Percentiles rank a stretch among this genome's conserved stretches.
These are phyloP conservation scores for Drosophila saltans DNA, from an alignment of 1,140 invertebrate genomes.

Conservation along the genomic window DNA sequence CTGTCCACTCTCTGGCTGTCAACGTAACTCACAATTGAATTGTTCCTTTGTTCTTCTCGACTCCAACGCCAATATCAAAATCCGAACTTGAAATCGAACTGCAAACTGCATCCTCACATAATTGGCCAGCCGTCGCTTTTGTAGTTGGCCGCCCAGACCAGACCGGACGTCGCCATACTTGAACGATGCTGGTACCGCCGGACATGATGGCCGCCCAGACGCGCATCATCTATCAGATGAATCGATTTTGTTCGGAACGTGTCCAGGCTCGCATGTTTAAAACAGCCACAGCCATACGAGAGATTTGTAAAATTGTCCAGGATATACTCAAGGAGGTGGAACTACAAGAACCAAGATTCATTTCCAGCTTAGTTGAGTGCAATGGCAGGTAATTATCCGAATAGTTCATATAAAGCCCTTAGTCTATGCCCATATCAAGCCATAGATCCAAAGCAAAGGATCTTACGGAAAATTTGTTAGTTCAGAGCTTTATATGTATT, in stretches of 20 bases:
- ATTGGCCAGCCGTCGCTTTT: slow-evolving; percentile 61
- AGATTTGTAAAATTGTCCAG: slow-evolving; percentile 96
- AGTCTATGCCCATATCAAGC: no score
- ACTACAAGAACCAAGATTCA: slow-evolving; percentile 97
- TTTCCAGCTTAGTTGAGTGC: slow-evolving; percentile 91
- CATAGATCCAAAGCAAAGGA: no score
- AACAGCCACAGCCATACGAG: slow-evolving; percentile 94
- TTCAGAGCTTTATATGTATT: no score
- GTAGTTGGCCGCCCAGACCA: slow-evolving; percentile 44
- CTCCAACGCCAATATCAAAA: neutral
- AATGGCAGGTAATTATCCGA: slow-evolving; percentile 84
- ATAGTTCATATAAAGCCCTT: no score
- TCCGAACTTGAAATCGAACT: slow-evolving; percentile 1
- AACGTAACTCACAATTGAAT: slow-evolving; percentile 80
- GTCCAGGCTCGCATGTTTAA: slow-evolving; percentile 93
- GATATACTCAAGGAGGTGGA: slow-evolving; percentile 98
- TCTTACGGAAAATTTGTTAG: no score
- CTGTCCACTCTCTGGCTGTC: slow-evolving; percentile 45
- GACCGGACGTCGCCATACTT: slow-evolving; percentile 40
- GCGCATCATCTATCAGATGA: slow-evolving; percentile 96
- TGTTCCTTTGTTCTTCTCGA: slow-evolving; percentile 66
- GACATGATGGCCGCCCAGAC: slow-evolving; percentile 94
- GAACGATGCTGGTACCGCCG: slow-evolving; percentile 88
- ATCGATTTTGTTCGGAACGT: slow-evolving; percentile 96
- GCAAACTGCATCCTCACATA: slow-evolving; percentile 54